A percentile compares a stretch with the other conserved stretches of the same genome.
phyloP scores from a whole-genome alignment of 2,113 vertebrate species.

The Rutilus rutilus region DNA sequence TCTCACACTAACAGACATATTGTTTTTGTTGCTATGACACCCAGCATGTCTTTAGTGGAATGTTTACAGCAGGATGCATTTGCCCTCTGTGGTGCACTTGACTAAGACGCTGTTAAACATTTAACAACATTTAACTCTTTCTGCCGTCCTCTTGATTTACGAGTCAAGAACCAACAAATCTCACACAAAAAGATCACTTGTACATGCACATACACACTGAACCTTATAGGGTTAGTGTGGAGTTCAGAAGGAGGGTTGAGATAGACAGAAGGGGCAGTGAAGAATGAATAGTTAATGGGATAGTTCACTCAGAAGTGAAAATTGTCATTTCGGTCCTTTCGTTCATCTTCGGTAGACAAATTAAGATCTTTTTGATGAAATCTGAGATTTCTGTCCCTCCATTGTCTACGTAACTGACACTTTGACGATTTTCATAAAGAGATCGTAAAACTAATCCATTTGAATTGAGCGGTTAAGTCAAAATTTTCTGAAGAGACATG shows the following conservation, averaged over 20 bases:
- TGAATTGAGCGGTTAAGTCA: no score
- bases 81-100: conserved; percentile 31
- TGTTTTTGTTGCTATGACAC: conserved; percentile 65
- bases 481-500: no score
- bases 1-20: conserved; percentile 47
- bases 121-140: conserved; percentile 34
- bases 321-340: no score
- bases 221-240: background rate
- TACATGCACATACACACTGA: conserved; percentile 16
- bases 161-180: conserved; percentile 64
- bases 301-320: no score
- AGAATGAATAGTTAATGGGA: background rate
- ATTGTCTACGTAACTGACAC: no score
- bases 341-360: no score
- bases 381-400: no score
- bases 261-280: background rate
- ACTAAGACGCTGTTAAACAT: conserved; percentile 24
- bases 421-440: no score
- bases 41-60: conserved; percentile 63
- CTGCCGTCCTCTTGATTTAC: conserved; percentile 54
- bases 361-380: no score
- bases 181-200: background rate
- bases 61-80: conserved; percentile 71
- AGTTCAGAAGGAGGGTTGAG: background rate
- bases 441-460: no score